Conservation (phyloP, 2,113 vertebrate species). For the Podilymbus podiceps region DNA sequence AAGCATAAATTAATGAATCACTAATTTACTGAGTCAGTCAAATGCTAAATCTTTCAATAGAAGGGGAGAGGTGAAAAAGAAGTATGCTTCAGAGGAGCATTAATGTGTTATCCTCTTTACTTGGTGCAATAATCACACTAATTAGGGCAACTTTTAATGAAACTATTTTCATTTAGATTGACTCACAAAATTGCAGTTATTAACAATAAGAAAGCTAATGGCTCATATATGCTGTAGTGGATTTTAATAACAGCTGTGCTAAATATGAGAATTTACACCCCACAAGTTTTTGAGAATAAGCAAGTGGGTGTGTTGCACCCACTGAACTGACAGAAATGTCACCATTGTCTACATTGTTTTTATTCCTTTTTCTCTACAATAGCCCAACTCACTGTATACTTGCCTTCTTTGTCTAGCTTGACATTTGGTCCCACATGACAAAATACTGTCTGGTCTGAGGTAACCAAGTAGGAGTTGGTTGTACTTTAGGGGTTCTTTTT, state of each 20-base stretch:
- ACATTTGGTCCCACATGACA: slow-evolving; percentile 48
- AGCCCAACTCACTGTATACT: slow-evolving; percentile 1
- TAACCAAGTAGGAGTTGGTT: not conserved
- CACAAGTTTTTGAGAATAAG: not conserved
- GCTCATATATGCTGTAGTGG: not conserved
- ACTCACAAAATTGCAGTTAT: not conserved
- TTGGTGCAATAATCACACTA: not conserved
- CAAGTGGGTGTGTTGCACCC: slow-evolving; percentile 52
- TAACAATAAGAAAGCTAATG: not conserved
- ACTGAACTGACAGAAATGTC: slow-evolving; percentile 49
- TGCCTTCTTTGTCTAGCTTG: slow-evolving; percentile 47
- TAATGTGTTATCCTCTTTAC: not conserved
- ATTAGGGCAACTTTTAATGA: slow-evolving; percentile 39
- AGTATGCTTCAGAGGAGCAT: not conserved
- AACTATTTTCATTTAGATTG: slow-evolving; percentile 10
- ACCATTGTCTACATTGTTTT: not conserved
- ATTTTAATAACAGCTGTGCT: not conserved
- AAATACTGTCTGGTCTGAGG: not conserved
- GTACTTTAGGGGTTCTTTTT: not conserved
- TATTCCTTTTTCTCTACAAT: slow-evolving; percentile 10
- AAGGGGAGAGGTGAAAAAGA: not conserved
- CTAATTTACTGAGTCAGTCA: not conserved
- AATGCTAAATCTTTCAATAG: not conserved
- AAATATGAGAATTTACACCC: not conserved
- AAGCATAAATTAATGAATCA: slow-evolving; percentile 4